Percentiles rank a stretch among this genome's conserved stretches.
Conservation (phyloP, 2,113 vertebrate species). For the Uria aalge region DNA sequence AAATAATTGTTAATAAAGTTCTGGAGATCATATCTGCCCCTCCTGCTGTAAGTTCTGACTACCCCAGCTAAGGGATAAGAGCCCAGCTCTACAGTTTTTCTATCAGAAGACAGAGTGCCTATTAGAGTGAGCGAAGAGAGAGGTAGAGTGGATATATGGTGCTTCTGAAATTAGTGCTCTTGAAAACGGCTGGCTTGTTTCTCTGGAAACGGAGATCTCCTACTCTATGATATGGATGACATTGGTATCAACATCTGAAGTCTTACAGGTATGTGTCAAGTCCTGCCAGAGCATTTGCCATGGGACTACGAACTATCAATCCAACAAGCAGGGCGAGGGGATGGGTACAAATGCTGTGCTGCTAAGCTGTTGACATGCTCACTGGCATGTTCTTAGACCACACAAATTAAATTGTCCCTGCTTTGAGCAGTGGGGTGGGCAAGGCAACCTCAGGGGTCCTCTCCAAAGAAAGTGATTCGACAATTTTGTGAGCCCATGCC, state of each 20-base stretch:
- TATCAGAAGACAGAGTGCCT: neutral
- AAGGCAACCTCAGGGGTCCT: neutral
- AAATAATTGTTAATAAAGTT: constrained; percentile 1
- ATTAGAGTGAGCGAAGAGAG: neutral
- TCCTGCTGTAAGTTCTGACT: neutral
- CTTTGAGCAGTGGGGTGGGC: neutral
- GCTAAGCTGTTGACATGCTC: neutral
- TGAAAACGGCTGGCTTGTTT: neutral
- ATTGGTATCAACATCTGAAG: neutral
- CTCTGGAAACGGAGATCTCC: neutral
- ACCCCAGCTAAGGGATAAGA: neutral
- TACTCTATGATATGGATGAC: neutral
- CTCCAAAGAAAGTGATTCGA: neutral
- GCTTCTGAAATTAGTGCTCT: neutral
- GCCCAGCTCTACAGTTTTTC: neutral
- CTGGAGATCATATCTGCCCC: neutral
- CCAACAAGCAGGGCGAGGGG: neutral
- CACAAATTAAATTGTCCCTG: neutral
- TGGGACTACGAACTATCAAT: neutral
- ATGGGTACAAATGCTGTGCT: neutral
- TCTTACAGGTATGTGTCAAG: neutral
- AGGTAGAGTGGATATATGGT: neutral
- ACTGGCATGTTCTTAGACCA: neutral
- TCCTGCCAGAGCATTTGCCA: neutral
- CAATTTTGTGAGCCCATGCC: neutral